A percentile compares a stretch with the other conserved stretches of the same genome.
Conservation (phyloP, 2,888 invertebrate genomes). For the Oegoconia quadripuncta region DNA sequence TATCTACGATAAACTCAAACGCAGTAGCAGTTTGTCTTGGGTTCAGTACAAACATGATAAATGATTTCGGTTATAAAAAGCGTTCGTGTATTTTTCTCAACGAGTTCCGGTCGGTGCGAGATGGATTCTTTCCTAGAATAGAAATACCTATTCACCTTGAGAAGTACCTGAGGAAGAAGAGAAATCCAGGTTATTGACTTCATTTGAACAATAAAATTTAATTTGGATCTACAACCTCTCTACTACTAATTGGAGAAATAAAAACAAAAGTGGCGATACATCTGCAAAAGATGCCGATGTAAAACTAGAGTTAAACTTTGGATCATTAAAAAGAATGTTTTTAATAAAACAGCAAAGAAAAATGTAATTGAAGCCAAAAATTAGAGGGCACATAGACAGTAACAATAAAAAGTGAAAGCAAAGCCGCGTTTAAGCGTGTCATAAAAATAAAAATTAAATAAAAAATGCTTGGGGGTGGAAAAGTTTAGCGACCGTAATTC, state of each 20-base stretch:
- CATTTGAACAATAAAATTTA: slow-evolving; percentile 20
- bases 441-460: slow-evolving; percentile 79
- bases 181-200: slow-evolving; percentile 65
- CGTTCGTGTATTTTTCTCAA: slow-evolving; percentile 69
- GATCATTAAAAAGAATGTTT: slow-evolving; percentile 68
- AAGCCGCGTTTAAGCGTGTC: slow-evolving; percentile 76
- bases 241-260: slow-evolving; percentile 2
- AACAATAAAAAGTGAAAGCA: slow-evolving; percentile 78
- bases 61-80: slow-evolving; percentile 74
- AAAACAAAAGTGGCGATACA: slow-evolving; percentile 13
- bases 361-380: slow-evolving; percentile 74
- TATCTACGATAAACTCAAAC: slow-evolving; percentile 74
- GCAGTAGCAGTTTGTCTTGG: slow-evolving; percentile 77
- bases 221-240: slow-evolving; percentile 9
- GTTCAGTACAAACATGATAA: slow-evolving; percentile 76
- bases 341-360: slow-evolving; percentile 65
- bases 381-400: slow-evolving; percentile 74
- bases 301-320: slow-evolving; percentile 33
- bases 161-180: slow-evolving; percentile 78
- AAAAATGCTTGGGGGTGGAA: slow-evolving; percentile 71
- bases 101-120: slow-evolving; percentile 71
- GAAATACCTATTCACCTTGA: slow-evolving; percentile 78
- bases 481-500: slow-evolving; percentile 68
- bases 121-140: slow-evolving; percentile 66
- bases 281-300: slow-evolving; percentile 17